These are phyloP conservation scores for Oncorhynchus keta DNA, from an alignment of 2,113 vertebrate species.

Conservation along the genomic window DNA sequence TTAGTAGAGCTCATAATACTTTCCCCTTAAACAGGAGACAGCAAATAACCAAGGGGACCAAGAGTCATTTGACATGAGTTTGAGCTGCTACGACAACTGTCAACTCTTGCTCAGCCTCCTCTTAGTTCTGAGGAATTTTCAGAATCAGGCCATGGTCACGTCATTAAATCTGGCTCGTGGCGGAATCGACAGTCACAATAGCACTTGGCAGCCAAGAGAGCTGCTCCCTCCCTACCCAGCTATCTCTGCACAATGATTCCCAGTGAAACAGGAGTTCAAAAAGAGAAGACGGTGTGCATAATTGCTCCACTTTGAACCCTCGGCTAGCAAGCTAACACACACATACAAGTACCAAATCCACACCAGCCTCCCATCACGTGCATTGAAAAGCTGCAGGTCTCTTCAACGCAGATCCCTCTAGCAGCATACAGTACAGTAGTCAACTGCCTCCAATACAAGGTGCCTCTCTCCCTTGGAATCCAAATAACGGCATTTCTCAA, in stretches of 20 bases:
- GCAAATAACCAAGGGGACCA: neutral
- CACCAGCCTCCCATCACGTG: slow-evolving; percentile 7
- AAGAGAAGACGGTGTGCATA: slow-evolving; percentile 45
- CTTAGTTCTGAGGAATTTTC: slow-evolving; percentile 29
- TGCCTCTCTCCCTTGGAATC: neutral
- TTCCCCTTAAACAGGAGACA: too few relatives aligned
- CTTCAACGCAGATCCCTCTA: slow-evolving; percentile 23
- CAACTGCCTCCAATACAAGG: neutral
- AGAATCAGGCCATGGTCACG: slow-evolving; percentile 46
- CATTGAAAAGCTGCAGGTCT: slow-evolving; percentile 17
- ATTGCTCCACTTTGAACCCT: slow-evolving; percentile 58
- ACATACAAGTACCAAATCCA: neutral
- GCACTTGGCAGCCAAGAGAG: slow-evolving; percentile 39
- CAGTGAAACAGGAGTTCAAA: slow-evolving; percentile 63
- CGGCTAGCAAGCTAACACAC: slow-evolving; percentile 30
- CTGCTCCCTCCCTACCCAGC: slow-evolving; percentile 45
- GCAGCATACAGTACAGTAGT: slow-evolving; percentile 27
- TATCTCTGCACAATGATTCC: slow-evolving; percentile 52
- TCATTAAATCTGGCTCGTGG: slow-evolving; percentile 57
- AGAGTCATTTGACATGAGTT: neutral
- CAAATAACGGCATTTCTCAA: too few relatives aligned
- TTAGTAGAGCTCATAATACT: neutral
- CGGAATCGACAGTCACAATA: slow-evolving; percentile 37
- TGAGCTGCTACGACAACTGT: neutral
- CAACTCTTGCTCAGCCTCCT: slow-evolving; percentile 9